These are phyloP conservation scores for Carabus problematicus DNA, from an alignment of 2,888 invertebrate species.

Conservation along the genomic window DNA sequence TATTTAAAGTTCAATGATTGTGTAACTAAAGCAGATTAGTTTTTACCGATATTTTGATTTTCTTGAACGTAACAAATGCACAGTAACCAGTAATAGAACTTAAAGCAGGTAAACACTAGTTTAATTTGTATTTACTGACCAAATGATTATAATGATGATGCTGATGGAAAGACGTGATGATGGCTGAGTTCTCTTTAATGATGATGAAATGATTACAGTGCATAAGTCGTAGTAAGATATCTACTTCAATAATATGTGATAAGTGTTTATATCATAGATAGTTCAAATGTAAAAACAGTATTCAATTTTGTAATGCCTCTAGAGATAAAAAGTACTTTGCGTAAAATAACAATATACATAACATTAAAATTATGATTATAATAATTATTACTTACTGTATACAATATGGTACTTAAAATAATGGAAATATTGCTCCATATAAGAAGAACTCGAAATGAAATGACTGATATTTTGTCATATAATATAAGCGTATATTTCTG, in stretches of 20 bases:
- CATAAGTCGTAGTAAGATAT: slow-evolving; percentile 42
- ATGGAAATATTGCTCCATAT: slow-evolving; percentile 35
- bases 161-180: no score
- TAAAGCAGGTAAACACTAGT: no score
- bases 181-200: no score
- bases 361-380: background rate
- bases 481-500: slow-evolving; percentile 38
- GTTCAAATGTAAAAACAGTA: slow-evolving; percentile 43
- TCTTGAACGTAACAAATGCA: no score
- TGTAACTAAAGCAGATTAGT: slow-evolving; percentile 34
- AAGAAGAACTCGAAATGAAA: slow-evolving; percentile 25
- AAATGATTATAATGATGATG: no score
- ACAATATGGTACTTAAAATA: slow-evolving; percentile 42
- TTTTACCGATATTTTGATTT: no score
- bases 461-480: slow-evolving; percentile 42
- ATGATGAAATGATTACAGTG: slow-evolving; percentile 14
- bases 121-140: no score
- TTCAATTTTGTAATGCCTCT: slow-evolving; percentile 43
- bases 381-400: slow-evolving; percentile 34
- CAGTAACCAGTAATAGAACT: no score
- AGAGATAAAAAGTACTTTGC: slow-evolving; percentile 40
- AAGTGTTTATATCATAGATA: slow-evolving; percentile 43
- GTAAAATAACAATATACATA: slow-evolving; percentile 34
- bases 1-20: slow-evolving; percentile 27
- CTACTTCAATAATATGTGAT: slow-evolving; percentile 43